These are phyloP conservation scores for Ailuropoda melanoleuca DNA, from an alignment of 2,113 vertebrate species.

Conservation along the genomic window DNA sequence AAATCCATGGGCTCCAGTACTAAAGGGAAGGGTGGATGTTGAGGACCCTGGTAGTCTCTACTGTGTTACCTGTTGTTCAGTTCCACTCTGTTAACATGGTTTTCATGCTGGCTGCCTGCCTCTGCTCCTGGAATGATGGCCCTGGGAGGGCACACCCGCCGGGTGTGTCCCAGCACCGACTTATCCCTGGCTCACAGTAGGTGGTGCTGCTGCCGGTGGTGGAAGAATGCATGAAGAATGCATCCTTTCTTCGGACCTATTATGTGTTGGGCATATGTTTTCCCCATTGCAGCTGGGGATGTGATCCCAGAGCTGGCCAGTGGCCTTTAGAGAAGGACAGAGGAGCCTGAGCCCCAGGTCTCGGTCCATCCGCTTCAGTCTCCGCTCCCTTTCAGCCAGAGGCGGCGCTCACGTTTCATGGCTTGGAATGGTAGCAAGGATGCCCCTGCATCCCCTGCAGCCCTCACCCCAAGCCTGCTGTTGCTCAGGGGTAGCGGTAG, in stretches of 20 bases:
- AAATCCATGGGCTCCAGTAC: neutral
- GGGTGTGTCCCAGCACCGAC: neutral
- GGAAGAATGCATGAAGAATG: neutral
- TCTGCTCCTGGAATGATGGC: neutral
- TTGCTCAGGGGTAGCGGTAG: neutral
- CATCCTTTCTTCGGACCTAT: neutral
- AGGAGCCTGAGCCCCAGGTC: neutral
- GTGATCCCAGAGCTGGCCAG: neutral
- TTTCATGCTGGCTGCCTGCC: neutral
- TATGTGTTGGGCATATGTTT: neutral
- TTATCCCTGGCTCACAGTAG: too few relatives aligned
- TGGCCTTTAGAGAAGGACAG: neutral
- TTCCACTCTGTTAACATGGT: neutral
- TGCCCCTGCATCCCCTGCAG: neutral
- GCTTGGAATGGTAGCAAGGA: neutral
- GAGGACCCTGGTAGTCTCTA: neutral
- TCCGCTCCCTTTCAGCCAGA: neutral
- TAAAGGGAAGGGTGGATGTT: neutral
- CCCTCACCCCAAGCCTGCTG: neutral
- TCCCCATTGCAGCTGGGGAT: neutral
- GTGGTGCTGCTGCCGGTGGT: accelerated
- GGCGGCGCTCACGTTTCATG: neutral
- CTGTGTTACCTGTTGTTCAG: accelerated
- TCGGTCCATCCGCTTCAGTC: neutral
- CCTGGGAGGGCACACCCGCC: neutral